Percentiles rank a stretch among this genome's conserved stretches.
These are phyloP conservation scores for Calliscelio sp. DNA, from an alignment of 2,888 invertebrate species.

Conservation along the genomic window DNA sequence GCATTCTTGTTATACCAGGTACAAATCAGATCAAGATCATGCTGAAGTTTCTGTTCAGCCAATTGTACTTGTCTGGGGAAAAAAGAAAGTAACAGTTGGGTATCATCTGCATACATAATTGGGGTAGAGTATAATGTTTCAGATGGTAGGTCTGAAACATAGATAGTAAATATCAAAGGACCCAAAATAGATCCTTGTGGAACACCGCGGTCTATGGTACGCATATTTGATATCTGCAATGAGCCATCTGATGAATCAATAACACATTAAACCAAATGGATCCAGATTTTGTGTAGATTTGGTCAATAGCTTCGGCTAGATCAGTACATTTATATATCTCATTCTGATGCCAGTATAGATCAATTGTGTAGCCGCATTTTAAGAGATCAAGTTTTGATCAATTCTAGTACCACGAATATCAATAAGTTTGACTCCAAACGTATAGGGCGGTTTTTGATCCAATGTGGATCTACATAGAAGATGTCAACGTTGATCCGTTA, in stretches of 20 bases:
- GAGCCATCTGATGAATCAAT: background rate
- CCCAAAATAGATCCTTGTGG: background rate
- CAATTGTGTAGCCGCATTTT: too few species aligned
- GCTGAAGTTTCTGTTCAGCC: background rate
- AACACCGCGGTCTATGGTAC: background rate
- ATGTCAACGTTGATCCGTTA: too few species aligned
- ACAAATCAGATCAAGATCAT: background rate
- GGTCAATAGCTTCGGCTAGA: too few species aligned
- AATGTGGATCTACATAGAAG: too few species aligned
- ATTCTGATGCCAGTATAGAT: too few species aligned
- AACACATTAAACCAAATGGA: too few species aligned
- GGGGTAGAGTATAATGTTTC: background rate
- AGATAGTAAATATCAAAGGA: background rate
- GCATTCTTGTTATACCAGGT: background rate
- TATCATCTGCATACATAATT: slow-evolving; percentile 4
- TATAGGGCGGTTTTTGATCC: too few species aligned
- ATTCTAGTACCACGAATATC: too few species aligned
- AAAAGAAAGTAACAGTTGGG: background rate
- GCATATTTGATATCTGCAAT: background rate
- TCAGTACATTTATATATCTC: too few species aligned
- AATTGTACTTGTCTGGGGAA: background rate
- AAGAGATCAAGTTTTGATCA: too few species aligned
- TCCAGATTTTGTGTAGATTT: too few species aligned
- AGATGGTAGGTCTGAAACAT: background rate
- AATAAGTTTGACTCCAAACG: too few species aligned